These are phyloP conservation scores for Tachysurus fulvidraco DNA, from an alignment of 2,113 vertebrate genomes.

Conservation along the genomic window DNA sequence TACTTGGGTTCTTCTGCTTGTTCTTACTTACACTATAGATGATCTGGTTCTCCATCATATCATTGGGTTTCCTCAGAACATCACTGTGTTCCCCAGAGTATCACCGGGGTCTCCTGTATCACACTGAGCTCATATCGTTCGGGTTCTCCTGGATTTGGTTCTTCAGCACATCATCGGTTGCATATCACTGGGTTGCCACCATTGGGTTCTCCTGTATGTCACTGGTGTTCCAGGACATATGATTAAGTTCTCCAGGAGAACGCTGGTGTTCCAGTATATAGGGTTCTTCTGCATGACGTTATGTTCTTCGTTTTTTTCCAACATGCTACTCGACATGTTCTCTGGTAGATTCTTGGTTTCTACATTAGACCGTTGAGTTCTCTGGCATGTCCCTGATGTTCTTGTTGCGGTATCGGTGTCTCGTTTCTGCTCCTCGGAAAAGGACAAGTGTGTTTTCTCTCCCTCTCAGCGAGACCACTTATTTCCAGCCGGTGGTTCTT, in stretches of 20 bases:
- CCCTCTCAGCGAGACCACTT: constrained; percentile 57
- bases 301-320: neutral
- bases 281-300: neutral
- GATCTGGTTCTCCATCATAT: neutral
- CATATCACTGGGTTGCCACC: neutral
- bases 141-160: neutral
- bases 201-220: neutral
- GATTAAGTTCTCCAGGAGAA: neutral
- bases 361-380: constrained; percentile 17
- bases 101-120: neutral
- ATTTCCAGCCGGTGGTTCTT: constrained; percentile 66
- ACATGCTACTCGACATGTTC: neutral
- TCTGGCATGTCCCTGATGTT: constrained; percentile 50
- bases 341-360: neutral
- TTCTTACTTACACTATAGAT: neutral
- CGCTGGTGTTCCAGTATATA: neutral
- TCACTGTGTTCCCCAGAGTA: too few relatives aligned
- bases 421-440: constrained; percentile 58
- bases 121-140: too few relatives aligned
- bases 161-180: neutral
- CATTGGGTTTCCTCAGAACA: neutral
- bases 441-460: constrained; percentile 70
- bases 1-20: neutral
- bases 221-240: neutral
- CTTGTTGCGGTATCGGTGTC: constrained; percentile 56